Evolutionary conservation across 2,888 invertebrate genomes (phyloP), one percentile per base, ranked within the genome.

Genomic region (Capitulum mitella): DNA sequence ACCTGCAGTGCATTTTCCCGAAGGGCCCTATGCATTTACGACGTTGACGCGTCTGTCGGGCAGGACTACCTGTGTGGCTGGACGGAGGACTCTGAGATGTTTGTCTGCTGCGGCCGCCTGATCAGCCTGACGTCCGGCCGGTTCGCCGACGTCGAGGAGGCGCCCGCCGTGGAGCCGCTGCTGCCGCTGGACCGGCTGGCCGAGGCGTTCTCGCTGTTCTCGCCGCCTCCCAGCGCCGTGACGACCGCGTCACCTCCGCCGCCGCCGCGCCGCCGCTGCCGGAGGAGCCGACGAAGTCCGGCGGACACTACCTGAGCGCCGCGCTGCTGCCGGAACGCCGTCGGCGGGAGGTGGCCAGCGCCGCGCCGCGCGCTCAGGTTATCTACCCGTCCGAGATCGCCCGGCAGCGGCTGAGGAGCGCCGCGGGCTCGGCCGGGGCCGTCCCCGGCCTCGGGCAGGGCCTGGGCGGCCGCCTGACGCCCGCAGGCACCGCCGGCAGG

Each of bases 341-440:
- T n/a, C n/a, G 29, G 14, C 37, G 70, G 12, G 37, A 37, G 37
- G 40, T 37, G 26, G 40, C 40, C 70, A 34, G 10, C 8, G 26
- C 37, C 22, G 26, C 40, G 10, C 40, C 70, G 26, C 70, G 16
- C 37, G 70, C 40, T 10, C 70, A 40, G 26, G 70, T 70, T 8
- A 70, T 70, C 37, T 70, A 70, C 70, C 70, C 70, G 10, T 70
- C 70, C 40, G 6, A 40, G 70, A 70, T 70, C 40, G 70, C 70
- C 1, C 37, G 22, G 14, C 22, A 70, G 70, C 34, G 70, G 37
- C 70, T 70, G 26, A 37, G 3, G 34, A 29, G 19, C 32, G 19
- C 5, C 19, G 16, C 70, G 6, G 40, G 22, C 26, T 8, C 22
- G 6, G 70, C 37, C 26, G 26, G 22, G 2, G 70, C 2, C 26